These are phyloP conservation scores for Stegodyphus dumicola DNA, from an alignment of 1,140 invertebrate genomes.

Conservation along the genomic window DNA sequence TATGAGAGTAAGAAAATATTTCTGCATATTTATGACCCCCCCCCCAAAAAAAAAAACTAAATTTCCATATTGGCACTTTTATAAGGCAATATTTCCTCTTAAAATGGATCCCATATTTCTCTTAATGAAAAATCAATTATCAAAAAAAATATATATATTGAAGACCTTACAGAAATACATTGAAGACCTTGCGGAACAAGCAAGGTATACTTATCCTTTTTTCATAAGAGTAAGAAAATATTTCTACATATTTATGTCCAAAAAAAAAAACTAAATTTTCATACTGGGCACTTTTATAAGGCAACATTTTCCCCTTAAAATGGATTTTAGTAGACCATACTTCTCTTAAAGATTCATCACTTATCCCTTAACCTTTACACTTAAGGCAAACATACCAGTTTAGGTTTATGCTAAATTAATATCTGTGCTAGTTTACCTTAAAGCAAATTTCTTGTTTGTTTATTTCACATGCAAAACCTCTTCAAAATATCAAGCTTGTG, in stretches of 20 bases:
- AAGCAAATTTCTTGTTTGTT: too few species aligned
- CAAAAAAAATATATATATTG: too few species aligned
- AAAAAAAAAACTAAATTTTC: background rate
- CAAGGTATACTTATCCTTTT: background rate
- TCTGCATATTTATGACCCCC: background rate
- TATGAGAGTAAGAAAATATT: background rate
- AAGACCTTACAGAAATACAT: too few species aligned
- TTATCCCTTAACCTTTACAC: background rate
- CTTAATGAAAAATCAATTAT: background rate
- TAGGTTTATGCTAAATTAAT: too few species aligned
- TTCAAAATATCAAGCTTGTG: too few species aligned
- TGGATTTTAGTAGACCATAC: background rate
- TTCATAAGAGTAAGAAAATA: background rate
- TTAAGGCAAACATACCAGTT: background rate
- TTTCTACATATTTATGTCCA: background rate
- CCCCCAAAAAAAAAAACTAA: background rate
- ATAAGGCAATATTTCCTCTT: background rate
- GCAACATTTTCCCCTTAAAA: background rate
- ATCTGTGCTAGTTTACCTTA: too few species aligned
- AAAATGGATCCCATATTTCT: background rate
- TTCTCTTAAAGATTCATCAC: background rate
- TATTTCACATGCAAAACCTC: too few species aligned
- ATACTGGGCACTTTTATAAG: background rate
- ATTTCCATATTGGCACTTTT: background rate
- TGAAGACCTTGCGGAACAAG: conserved; percentile 7